These are phyloP conservation scores for Artemia franciscana DNA, from an alignment of 1,140 invertebrate species.

Conservation along the genomic window DNA sequence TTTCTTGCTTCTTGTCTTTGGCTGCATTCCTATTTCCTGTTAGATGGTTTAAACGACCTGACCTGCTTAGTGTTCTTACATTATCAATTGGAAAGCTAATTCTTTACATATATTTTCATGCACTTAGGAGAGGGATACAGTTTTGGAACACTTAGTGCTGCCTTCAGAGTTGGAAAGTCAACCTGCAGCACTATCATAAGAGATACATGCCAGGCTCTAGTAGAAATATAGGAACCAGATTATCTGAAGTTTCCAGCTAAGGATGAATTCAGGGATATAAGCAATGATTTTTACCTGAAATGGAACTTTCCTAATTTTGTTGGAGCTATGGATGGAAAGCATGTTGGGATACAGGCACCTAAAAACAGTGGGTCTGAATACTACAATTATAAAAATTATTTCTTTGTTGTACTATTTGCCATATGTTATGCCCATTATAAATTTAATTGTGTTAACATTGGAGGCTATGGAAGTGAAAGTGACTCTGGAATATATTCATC, in stretches of 20 bases:
- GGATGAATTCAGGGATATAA: constrained; percentile 10
- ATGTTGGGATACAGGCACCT: constrained; percentile 12
- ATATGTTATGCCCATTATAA: constrained; percentile 11
- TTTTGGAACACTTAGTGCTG: background rate
- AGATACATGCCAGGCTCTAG: constrained; percentile 1
- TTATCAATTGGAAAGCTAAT: background rate
- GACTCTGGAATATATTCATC: background rate
- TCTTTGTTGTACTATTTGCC: constrained; percentile 10
- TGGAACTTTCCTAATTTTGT: constrained; percentile 15
- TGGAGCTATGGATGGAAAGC: constrained; percentile 14
- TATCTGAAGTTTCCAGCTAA: constrained; percentile 11
- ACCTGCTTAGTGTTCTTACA: too few relatives aligned
- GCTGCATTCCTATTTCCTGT: too few relatives aligned
- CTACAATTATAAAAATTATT: constrained; percentile 13
- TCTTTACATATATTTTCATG: background rate
- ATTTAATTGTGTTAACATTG: constrained; percentile 12
- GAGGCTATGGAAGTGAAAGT: constrained; percentile 4
- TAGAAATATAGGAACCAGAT: constrained; percentile 6
- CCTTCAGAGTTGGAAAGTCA: constrained; percentile 1
- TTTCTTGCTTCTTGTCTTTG: too few relatives aligned
- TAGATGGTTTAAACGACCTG: too few relatives aligned
- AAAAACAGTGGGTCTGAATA: too few relatives aligned
- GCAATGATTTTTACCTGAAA: constrained; percentile 8
- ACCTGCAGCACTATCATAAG: background rate
- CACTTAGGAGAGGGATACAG: background rate